Evolutionary conservation across 2,797 vertebrate genomes (phyloP).

Genomic region (Falco novaeseelandiae): DNA sequence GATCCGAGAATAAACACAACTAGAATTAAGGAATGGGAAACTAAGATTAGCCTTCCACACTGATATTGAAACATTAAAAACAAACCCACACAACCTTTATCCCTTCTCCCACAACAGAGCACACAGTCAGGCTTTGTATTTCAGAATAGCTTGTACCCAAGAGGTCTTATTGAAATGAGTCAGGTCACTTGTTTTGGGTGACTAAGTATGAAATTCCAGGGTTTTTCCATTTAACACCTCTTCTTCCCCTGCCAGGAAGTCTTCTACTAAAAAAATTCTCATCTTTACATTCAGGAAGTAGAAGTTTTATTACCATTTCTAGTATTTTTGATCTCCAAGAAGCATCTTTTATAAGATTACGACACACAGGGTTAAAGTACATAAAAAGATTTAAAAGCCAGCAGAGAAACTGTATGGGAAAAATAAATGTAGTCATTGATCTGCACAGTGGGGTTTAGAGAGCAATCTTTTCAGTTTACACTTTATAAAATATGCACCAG

Average conservation of each 20-base stretch:
- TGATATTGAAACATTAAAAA: neutral
- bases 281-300: conserved; percentile 13
- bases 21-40: neutral
- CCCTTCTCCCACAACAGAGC: neutral
- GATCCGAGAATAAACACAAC: neutral
- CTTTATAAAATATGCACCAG: conserved; percentile 53
- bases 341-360: neutral
- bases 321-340: conserved; percentile 6
- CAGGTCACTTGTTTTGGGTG: conserved; percentile 10
- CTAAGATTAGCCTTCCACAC: neutral
- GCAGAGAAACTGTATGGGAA: conserved; percentile 32
- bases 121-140: conserved; percentile 20
- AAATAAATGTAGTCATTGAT: conserved; percentile 53
- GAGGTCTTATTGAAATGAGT: neutral
- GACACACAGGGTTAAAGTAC: conserved; percentile 48
- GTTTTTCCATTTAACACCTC: conserved; percentile 25
- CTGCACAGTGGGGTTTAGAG: conserved; percentile 54
- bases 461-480: conserved; percentile 59
- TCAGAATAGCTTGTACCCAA: neutral
- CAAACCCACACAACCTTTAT: neutral
- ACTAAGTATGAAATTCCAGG: conserved; percentile 19
- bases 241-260: conserved; percentile 8
- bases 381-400: conserved; percentile 47
- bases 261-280: neutral
- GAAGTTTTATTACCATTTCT: conserved; percentile 25